Evolutionary conservation across 2,888 invertebrate genomes (phyloP).

Genomic region (Drosophila anomalata): DNA sequence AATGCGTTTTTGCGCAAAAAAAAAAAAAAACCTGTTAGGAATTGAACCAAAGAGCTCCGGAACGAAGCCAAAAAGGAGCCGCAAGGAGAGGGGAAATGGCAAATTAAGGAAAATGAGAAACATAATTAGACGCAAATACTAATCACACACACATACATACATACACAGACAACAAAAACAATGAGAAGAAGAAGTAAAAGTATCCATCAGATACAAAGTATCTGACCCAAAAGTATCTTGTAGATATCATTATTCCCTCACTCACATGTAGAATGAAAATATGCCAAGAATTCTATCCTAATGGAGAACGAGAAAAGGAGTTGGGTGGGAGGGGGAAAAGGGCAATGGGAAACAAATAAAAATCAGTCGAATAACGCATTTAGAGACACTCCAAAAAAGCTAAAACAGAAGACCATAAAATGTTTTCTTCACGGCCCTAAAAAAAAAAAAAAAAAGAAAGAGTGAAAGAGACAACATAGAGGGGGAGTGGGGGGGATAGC

Average conservation of each 20-base stretch:
- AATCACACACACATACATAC: conserved; percentile 14
- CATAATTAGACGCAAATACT: conserved; percentile 36
- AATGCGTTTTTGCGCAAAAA: conserved; percentile 45
- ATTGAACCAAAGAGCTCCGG: conserved; percentile 23
- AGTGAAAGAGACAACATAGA: conserved; percentile 5
- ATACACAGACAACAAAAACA: background rate
- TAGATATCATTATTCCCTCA: background rate
- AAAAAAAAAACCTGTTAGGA: conserved; percentile 32
- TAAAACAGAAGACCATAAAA: conserved; percentile 67
- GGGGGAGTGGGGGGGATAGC: background rate
- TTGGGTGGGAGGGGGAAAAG: conserved; percentile 4
- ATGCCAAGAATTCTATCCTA: conserved; percentile 61
- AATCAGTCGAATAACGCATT: conserved; percentile 72
- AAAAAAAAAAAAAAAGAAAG: conserved; percentile 3
- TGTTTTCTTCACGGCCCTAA: conserved; percentile 60
- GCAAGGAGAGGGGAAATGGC: conserved; percentile 8
- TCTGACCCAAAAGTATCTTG: background rate
- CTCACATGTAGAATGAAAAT: conserved; percentile 46
- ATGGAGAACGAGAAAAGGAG: conserved; percentile 21
- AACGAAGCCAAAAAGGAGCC: background rate
- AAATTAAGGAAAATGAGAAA: conserved; percentile 42
- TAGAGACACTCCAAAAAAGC: conserved; percentile 68
- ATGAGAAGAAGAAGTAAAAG: too few relatives aligned
- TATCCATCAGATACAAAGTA: background rate
- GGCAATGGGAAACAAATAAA: conserved; percentile 56